Percentiles rank a stretch among this genome's conserved stretches.
phyloP scores from a whole-genome alignment of 1,140 invertebrate species.

The Drosophila novamexicana region DNA sequence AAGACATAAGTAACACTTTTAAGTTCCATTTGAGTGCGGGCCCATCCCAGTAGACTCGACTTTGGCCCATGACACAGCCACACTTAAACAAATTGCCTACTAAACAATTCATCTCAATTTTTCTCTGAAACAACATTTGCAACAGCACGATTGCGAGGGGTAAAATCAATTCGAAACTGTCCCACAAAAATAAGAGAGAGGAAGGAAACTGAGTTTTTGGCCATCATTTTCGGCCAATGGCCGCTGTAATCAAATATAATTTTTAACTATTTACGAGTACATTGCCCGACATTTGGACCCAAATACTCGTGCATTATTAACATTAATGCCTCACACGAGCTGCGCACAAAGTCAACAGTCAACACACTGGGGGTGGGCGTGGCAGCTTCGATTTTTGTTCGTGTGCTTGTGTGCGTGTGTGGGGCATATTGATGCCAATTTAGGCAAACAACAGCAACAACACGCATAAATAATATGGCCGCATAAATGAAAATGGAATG shows the following conservation, averaged over 20 bases:
- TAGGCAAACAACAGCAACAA: slow-evolving; percentile 13
- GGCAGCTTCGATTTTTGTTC: slow-evolving; percentile 2
- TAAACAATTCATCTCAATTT: slow-evolving; percentile 73
- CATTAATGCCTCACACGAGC: slow-evolving; percentile 67
- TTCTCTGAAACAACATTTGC: slow-evolving; percentile 34
- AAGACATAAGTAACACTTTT: slow-evolving; percentile 40
- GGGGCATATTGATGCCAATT: slow-evolving; percentile 53
- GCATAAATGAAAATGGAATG: slow-evolving; percentile 60
- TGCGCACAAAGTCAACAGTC: slow-evolving; percentile 31
- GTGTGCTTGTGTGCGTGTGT: slow-evolving; percentile 30
- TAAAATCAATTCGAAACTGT: slow-evolving; percentile 63
- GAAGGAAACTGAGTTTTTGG: background rate
- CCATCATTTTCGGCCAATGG: slow-evolving; percentile 28
- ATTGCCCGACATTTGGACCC: slow-evolving; percentile 59
- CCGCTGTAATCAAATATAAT: slow-evolving; percentile 74
- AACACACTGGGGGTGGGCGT: slow-evolving; percentile 15
- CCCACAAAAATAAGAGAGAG: slow-evolving; percentile 3
- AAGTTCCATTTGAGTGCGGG: slow-evolving; percentile 21
- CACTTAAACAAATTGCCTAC: slow-evolving; percentile 70
- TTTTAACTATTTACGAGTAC: slow-evolving; percentile 79
- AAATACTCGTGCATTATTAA: slow-evolving; percentile 65
- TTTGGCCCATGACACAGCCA: slow-evolving; percentile 23
- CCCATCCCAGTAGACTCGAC: slow-evolving; percentile 2
- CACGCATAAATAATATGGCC: slow-evolving; percentile 62
- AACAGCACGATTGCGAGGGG: background rate